Evolutionary conservation across 1,140 invertebrate species (phyloP), one percentile per base, ranked within the genome.

Genomic region (Drosophila subpulchrella): DNA sequence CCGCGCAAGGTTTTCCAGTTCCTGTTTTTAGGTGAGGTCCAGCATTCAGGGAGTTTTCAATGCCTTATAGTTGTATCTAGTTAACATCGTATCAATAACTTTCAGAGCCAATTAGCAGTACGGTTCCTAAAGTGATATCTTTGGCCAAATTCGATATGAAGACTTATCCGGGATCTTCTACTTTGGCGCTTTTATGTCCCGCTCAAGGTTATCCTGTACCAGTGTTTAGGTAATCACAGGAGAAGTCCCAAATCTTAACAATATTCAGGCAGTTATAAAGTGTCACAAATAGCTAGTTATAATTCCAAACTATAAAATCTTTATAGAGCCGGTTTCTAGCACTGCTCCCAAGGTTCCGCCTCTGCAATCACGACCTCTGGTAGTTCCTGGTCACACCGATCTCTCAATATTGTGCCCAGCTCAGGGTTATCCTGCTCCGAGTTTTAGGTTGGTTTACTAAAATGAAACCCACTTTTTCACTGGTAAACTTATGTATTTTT

Each of bases 161-260:
- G 93, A 94, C 95, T 55, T 93, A 81, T 54, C 56, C 93, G 56
- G 94, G 79, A n/a, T 65, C 63, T 4, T 91, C 50, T 81, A 93
- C 47, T 34, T 42, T 89, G 39, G 79, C 84, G 24, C 94, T 96
- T 41, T 92, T 96, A 13, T 96, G 95, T 86, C 95, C 95, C 90
- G 95, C 95, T 59, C 96, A 97, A 93, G 95, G 94, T 54, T 96
- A 94, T 93, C 96, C 96, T 61, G 93, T 94, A 75, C 94, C 95
- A 24, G 92, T 93, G 72, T 94, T 94, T 93, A 95, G 95, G 94
- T 95, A 83, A 89, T 92, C 93, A 2, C 15, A 1, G 0, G 8
- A 4, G 8, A 36, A 20, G 17, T 50, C 7, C 5, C 2, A 4
- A 30, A 27, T n/a, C 8, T 2, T 4, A 8, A 11, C 42, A 62